Conservation (phyloP, 1,140 invertebrate genomes). For the Papilio glaucus region DNA sequence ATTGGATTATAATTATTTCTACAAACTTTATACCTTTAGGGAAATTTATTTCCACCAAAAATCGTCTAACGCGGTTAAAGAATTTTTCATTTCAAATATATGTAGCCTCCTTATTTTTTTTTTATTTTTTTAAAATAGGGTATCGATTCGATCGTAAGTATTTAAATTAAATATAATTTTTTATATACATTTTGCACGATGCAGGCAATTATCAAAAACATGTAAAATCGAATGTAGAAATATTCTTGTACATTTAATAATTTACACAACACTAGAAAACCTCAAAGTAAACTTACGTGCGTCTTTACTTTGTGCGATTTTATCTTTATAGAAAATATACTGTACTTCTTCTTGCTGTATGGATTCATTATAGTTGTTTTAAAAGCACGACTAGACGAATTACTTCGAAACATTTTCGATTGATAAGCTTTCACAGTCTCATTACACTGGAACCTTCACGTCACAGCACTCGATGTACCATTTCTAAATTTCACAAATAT, state of each 20-base stretch:
- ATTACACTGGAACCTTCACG: background rate
- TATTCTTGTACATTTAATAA: background rate
- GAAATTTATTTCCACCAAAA: no score
- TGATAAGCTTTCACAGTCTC: background rate
- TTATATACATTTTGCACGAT: no score
- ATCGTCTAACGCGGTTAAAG: no score
- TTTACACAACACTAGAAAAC: background rate
- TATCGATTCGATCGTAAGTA: no score
- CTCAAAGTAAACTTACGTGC: conserved; percentile 40
- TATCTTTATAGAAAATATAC: conserved; percentile 10
- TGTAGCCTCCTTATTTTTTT: no score
- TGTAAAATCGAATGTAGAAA: no score
- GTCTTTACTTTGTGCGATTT: conserved; percentile 35
- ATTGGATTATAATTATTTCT: no score
- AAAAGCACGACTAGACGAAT: background rate
- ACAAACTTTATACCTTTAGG: no score
- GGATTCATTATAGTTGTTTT: background rate
- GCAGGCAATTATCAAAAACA: no score
- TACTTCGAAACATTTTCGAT: background rate
- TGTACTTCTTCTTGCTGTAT: background rate
- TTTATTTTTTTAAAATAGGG: no score
- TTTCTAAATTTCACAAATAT: background rate
- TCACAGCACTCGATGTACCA: background rate
- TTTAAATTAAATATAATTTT: no score
- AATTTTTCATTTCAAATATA: no score